phyloP scores from a whole-genome alignment of 2,113 vertebrate species.

The Pachyramphus minor region DNA sequence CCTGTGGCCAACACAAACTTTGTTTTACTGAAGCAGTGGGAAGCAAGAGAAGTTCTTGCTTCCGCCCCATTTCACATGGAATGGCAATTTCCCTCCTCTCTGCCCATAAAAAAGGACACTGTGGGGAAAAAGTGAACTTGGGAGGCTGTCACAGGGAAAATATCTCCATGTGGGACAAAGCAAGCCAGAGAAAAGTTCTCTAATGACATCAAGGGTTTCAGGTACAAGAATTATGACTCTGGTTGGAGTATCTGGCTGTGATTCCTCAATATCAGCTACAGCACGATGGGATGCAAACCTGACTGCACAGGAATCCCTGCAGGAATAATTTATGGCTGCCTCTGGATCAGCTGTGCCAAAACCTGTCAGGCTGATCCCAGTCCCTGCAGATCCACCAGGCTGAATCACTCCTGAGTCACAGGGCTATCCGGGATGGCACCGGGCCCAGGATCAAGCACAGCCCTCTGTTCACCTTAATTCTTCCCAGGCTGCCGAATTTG shows the following conservation, averaged over 20 bases:
- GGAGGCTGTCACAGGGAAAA: not conserved
- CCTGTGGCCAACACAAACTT: not conserved
- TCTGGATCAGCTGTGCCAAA: not conserved
- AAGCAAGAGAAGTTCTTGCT: not conserved
- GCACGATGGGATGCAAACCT: not conserved
- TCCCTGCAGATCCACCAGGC: not conserved
- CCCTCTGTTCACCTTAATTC: not conserved
- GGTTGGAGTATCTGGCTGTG: not conserved
- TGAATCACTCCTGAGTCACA: conserved; percentile 18
- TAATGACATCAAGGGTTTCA: not conserved
- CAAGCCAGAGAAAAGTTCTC: not conserved
- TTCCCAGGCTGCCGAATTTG: not conserved
- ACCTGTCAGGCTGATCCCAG: not conserved
- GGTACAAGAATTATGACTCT: not conserved
- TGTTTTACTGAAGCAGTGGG: not conserved
- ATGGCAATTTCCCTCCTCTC: not conserved
- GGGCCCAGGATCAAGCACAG: not conserved
- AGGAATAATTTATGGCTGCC: not conserved
- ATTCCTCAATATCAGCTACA: not conserved
- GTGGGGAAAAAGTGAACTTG: not conserved
- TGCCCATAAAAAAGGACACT: not conserved
- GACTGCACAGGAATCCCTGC: not conserved
- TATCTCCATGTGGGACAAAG: not conserved
- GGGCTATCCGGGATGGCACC: not conserved
- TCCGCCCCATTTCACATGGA: not conserved